Evolutionary conservation across 1,140 invertebrate species (phyloP), one percentile per base, ranked within the genome.

Genomic region (Diorhabda sublineata): DNA sequence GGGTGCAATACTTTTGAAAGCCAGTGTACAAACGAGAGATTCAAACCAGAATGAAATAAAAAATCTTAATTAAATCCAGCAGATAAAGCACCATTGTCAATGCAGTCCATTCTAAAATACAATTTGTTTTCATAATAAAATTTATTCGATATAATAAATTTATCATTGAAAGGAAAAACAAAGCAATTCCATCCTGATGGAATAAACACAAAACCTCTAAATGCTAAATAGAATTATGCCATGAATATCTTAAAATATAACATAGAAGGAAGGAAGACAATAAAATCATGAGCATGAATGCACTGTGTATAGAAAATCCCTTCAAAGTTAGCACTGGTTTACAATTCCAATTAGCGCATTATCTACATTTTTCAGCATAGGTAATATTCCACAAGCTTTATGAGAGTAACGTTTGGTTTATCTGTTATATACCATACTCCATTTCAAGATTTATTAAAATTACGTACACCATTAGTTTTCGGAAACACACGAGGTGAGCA

Each of bases 191-290:
- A 52, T 52, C n/a, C 47, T 52, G 6, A 4, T 6, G 6, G 47
- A 52, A 52, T n/a, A 52, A 52, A 52, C n/a, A 52, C 47, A 52
- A 3, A 52, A 52, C 47, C 2, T 52, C 3, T 52, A 52, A 52
- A 52, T 52, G 47, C 47, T 52, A 52, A 52, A 52, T 52, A 52
- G 47, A 52, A 52, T 52, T 52, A 52, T 52, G 47, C 47, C 47
- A 52, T 52, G 47, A 52, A 52, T 52, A 52, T 52, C 47, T 52
- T 52, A 52, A 52, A 52, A 52, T n/a, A 52, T 52, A 52, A 52
- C 6, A 6, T 52, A 52, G 47, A 52, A 6, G 47, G 47, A 52
- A 52, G 47, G 47, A 52, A 8, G 47, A 52, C 47, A 52, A 8
- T 52, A 52, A 52, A 52, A 52, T n/a, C 47, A 52, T 52, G 47